Conservation (phyloP, 2,888 invertebrate species). For the Phytoseiulus persimilis region DNA sequence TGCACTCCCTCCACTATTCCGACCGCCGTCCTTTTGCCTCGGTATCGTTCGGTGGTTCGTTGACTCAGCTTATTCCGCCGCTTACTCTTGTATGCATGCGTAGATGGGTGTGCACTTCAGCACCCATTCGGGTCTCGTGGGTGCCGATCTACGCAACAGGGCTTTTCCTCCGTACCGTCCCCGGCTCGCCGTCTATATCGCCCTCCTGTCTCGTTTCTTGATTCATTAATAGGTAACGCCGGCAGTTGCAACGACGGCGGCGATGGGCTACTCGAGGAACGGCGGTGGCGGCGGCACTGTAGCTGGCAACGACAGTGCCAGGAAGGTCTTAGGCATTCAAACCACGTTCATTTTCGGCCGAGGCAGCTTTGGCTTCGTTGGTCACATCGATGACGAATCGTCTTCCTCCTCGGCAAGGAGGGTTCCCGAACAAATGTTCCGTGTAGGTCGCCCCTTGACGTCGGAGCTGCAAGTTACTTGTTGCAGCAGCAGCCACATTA, state of each 20-base stretch:
- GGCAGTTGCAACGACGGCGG: background rate
- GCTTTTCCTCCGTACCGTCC: background rate
- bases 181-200: background rate
- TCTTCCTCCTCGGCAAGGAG: background rate
- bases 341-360: background rate
- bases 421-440: background rate
- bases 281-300: no score
- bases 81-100: constrained; percentile 5
- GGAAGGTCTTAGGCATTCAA: background rate
- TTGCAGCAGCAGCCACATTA: background rate
- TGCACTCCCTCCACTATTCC: background rate
- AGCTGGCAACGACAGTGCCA: no score
- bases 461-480: background rate
- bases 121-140: background rate
- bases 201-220: background rate
- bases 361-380: background rate
- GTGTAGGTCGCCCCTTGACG: background rate
- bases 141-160: background rate
- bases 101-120: background rate
- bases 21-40: background rate
- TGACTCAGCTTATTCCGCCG: background rate
- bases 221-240: background rate
- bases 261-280: no score
- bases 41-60: background rate
- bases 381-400: background rate